Conservation (phyloP, 2,113 vertebrate genomes). For the Thomomys bottae region DNA sequence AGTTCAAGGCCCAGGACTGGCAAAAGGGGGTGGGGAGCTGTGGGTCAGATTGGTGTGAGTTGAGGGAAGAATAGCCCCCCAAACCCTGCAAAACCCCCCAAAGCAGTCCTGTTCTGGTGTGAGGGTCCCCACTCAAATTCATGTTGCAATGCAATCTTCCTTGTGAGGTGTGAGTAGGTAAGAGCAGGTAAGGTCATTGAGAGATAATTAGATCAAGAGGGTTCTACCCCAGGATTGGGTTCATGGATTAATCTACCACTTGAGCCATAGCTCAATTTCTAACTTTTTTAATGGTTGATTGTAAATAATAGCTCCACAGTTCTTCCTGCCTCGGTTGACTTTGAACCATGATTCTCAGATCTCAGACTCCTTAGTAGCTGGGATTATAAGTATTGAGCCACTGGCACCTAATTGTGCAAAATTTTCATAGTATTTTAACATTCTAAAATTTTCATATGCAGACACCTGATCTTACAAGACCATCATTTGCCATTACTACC, state of each 20-base stretch:
- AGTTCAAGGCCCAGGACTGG: no score
- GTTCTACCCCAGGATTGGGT: neutral
- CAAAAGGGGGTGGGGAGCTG: no score
- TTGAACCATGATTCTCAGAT: no score
- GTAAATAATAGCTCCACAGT: no score
- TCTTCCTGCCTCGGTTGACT: no score
- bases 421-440: slow-evolving; percentile 21
- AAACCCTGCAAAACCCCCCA: neutral
- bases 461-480: no score
- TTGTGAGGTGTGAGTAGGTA: neutral
- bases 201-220: neutral
- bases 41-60: neutral
- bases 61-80: neutral
- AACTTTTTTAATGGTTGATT: no score
- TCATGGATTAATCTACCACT: no score
- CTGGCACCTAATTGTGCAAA: neutral
- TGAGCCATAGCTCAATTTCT: no score
- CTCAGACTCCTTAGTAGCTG: no score
- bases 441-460: slow-evolving; percentile 1
- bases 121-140: neutral
- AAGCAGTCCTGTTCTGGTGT: neutral
- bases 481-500: no score
- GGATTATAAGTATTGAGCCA: no score
- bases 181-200: neutral
- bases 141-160: neutral